A percentile compares a stretch with the other conserved stretches of the same genome.
Evolutionary conservation across 2,888 invertebrate species (phyloP).

Genomic region (Dichetophora obliterata): DNA sequence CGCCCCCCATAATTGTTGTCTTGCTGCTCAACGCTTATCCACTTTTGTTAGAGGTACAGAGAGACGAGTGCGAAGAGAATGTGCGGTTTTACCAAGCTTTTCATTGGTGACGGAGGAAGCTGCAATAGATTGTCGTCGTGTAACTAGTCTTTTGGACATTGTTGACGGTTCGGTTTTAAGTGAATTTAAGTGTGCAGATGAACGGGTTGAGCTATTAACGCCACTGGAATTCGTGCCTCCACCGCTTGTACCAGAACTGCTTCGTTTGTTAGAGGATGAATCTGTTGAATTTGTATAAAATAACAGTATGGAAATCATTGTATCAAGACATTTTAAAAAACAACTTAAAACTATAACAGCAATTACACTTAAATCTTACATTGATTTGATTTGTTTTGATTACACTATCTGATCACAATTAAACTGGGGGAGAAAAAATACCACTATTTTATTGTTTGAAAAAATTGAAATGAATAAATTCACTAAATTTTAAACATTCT

Average conservation of each 20-base stretch:
- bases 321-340: too few species aligned
- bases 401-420: conserved; percentile 12
- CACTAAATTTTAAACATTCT: conserved; percentile 4
- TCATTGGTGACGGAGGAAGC: conserved; percentile 37
- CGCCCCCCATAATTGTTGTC: not conserved
- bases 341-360: not conserved
- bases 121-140: conserved; percentile 70
- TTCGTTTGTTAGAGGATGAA: conserved; percentile 30
- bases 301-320: not conserved
- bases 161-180: conserved; percentile 25
- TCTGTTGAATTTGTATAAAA: conserved; percentile 21
- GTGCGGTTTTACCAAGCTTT: conserved; percentile 47
- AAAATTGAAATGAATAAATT: not conserved
- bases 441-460: conserved; percentile 12
- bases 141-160: conserved; percentile 58
- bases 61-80: conserved; percentile 69
- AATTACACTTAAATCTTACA: conserved; percentile 17
- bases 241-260: conserved; percentile 41
- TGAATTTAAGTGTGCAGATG: conserved; percentile 47
- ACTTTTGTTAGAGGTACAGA: conserved; percentile 70
- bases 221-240: conserved; percentile 50
- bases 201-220: conserved; percentile 40
- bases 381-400: conserved; percentile 20
- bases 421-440: conserved; percentile 13
- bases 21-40: conserved; percentile 62